Conservation (phyloP, 2,888 invertebrate genomes). For the Nomada fabriciana region DNA sequence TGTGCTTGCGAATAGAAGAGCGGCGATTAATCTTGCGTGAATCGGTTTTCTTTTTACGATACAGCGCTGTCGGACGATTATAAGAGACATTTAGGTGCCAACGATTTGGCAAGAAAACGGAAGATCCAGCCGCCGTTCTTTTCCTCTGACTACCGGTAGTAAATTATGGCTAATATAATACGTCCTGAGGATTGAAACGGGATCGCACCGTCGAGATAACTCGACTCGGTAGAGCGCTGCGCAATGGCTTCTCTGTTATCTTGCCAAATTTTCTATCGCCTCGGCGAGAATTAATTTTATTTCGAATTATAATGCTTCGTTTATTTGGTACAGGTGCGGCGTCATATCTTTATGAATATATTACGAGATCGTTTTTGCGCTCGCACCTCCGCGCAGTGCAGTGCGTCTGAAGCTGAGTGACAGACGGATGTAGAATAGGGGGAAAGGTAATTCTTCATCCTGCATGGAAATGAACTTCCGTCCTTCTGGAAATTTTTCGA, state of each 20-base stretch:
- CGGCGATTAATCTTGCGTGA: constrained; percentile 1
- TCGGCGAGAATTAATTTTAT: neutral
- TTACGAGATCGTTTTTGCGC: too few relatives aligned
- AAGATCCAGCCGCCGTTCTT: constrained; percentile 12
- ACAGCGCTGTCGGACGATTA: constrained; percentile 14
- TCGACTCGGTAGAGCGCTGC: constrained; percentile 26
- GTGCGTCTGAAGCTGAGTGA: constrained; percentile 19
- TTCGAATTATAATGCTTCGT: too few relatives aligned
- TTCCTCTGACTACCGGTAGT: constrained; percentile 25
- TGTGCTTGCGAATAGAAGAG: neutral
- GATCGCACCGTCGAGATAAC: constrained; percentile 33
- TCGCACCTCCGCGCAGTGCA: neutral
- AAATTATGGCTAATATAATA: constrained; percentile 44
- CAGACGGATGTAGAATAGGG: constrained; percentile 11
- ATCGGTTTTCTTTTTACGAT: neutral
- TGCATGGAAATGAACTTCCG: constrained; percentile 20
- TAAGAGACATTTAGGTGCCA: constrained; percentile 3
- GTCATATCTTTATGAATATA: neutral
- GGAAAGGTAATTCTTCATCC: constrained; percentile 41
- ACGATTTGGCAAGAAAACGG: constrained; percentile 42
- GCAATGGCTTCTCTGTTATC: constrained; percentile 23
- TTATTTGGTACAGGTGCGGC: neutral
- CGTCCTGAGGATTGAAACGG: constrained; percentile 40
- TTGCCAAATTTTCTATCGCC: constrained; percentile 39
- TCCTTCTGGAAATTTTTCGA: constrained; percentile 27